Evolutionary conservation across 2,797 vertebrate species (phyloP), one percentile per base, ranked within the genome.

Genomic region (Philypnodon macrostomus): DNA sequence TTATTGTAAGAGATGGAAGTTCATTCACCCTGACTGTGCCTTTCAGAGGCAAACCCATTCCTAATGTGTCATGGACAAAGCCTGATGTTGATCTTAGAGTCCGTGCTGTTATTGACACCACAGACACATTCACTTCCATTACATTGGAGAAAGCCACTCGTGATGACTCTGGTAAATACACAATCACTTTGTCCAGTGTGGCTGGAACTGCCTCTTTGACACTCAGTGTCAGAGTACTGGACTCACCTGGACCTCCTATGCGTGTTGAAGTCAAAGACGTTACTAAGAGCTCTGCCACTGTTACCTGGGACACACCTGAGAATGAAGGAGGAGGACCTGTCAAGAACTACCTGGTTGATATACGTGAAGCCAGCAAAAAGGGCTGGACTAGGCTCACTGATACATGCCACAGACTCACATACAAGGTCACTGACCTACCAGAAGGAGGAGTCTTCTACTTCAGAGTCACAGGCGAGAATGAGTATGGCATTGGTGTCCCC

Each of bases 281-380:
- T 56, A 95, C 95, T 30, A 98, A 92, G 79, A 92, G 91, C 49
- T 94, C 94, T 67, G 94, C 90, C 45, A 90, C 90, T 26, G 72
- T 99, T 45, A 90, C 90, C 41, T 99, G 97, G 97, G 96, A 98
- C 71, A 92, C 92, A 67, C 96, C 97, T 70, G 96, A 98, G 58
- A 98, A 95, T 58, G 97, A 99, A 54, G 97, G 96, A 39, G 96
- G 97, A 56, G 95, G 93, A 78, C 91, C 92, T 41, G 96, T 98
- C 21, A 98, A 95, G 84, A 99, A 97, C 73, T 98, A 98, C 53
- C 87, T 94, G 37, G 82, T 98, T 82, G 96, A 99, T 85, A 90
- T 97, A 70, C 92, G 95, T 46, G 96, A 99, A 80, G 96, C 95
- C 66, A 98, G 93, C 81, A 98, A 95, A 73, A 99, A 96, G 85